Conservation (phyloP, 1,140 invertebrate species). For the Drosophila melanica region DNA sequence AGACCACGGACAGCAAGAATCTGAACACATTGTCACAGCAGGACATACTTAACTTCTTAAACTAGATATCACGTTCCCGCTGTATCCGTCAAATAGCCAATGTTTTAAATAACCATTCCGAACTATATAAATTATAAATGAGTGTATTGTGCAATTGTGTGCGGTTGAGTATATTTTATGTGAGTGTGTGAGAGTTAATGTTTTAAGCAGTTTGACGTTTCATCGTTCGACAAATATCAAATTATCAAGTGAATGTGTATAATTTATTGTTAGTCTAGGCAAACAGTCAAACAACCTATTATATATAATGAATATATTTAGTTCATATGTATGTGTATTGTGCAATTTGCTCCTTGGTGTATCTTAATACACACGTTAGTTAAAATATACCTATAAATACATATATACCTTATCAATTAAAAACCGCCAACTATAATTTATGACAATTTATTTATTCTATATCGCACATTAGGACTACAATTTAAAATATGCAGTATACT, state of each 20-base stretch:
- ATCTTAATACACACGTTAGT: constrained; percentile 40
- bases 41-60: constrained; percentile 80
- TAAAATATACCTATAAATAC: constrained; percentile 40
- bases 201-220: constrained; percentile 55
- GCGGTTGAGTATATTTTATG: not conserved
- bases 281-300: constrained; percentile 62
- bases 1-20: constrained; percentile 70
- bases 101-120: constrained; percentile 49
- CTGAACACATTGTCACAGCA: constrained; percentile 78
- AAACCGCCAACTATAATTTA: not conserved
- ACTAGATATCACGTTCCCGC: constrained; percentile 55
- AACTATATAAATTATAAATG: constrained; percentile 47
- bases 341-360: constrained; percentile 67
- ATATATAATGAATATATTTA: constrained; percentile 15
- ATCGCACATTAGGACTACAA: constrained; percentile 33
- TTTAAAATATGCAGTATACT: constrained; percentile 27
- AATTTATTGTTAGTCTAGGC: constrained; percentile 70
- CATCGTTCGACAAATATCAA: constrained; percentile 55
- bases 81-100: constrained; percentile 41
- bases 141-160: constrained; percentile 43
- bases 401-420: constrained; percentile 20
- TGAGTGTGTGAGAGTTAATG: constrained; percentile 15
- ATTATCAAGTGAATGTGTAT: constrained; percentile 50
- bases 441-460: constrained; percentile 23
- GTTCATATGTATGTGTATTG: constrained; percentile 46